Percentiles rank a stretch among this genome's conserved stretches.
Evolutionary conservation across 2,888 invertebrate species (phyloP).

Genomic region (Imbricaverruca yamaguchii): DNA sequence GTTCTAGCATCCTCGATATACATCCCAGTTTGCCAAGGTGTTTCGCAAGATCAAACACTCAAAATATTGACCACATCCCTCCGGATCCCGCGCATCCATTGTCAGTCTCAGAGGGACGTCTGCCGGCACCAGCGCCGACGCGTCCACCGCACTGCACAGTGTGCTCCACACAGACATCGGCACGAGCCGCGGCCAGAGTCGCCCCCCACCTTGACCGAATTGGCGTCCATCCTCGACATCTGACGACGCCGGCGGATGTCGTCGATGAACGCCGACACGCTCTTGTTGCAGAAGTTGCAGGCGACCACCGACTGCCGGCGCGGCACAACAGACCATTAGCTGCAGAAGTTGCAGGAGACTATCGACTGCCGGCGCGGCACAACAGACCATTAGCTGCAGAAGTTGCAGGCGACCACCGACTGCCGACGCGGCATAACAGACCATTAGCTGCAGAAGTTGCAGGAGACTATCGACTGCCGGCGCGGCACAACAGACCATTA

Average conservation of each 20-base stretch:
- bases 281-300: conserved; percentile 92
- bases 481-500: too few relatives aligned
- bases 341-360: conserved; percentile 89
- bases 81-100: too few relatives aligned
- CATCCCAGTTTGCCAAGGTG: too few relatives aligned
- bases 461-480: conserved; percentile 53
- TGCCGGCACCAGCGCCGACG: too few relatives aligned
- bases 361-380: neutral
- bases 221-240: conserved; percentile 19
- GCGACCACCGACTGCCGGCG: conserved; percentile 49
- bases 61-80: too few relatives aligned
- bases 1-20: too few relatives aligned
- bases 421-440: neutral
- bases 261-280: conserved; percentile 69
- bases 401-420: conserved; percentile 69
- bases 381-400: too few relatives aligned
- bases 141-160: too few relatives aligned
- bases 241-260: conserved; percentile 49
- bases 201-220: conserved; percentile 16
- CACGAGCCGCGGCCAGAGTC: too few relatives aligned
- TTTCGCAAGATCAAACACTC: too few relatives aligned
- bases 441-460: conserved; percentile 74
- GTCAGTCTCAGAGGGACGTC: too few relatives aligned
- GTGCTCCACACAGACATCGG: too few relatives aligned
- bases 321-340: conserved; percentile 38